Evolutionary conservation across 2,113 vertebrate genomes (phyloP), one percentile per base, ranked within the genome.

Genomic region (Erythrolamprus reginae): DNA sequence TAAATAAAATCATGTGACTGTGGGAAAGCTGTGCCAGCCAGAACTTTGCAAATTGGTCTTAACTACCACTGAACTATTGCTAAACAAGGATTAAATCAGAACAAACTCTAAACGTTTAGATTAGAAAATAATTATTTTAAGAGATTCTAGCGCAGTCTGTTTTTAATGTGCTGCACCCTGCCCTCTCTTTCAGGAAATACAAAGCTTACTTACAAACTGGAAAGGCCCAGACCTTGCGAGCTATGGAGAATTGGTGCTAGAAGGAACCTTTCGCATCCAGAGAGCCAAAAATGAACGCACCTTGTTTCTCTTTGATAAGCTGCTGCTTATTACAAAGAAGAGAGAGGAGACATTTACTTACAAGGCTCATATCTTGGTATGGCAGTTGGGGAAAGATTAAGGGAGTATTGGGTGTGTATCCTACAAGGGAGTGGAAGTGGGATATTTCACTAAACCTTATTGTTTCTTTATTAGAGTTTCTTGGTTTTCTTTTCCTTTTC

Each of bases 121-220:
- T 23, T 61, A 17, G 58, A 50, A 58, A 21, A 58, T 58, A 24
- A 24, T 84, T 2, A 21, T 21, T 1, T 65, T 45, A 33, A 24
- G 38, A 26, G 51, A 50, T 85, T 24, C 82, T 53, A 50, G 47
- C 33, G 9, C 7, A 33, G 38, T 8, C n/a, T 91, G 45, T 24
- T 38, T 47, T 87, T 28, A 38, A 38, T 38, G 1, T 38, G 65
- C 65, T 77, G 33, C 33, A 38, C 38, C 26, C 45, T 12, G n/a
- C 28, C 10, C 5, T 94, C 1, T 92, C 7, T 92, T 89, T 92
- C 97, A 99, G 99, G 99, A 99, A 96, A 99, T 99, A 93, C 99
- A 99, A 96, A 99, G 99, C 92, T 96, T 99, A 94, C 97, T 99
- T 83, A 99, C 98, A 0, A 99, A 99, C 96, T 99, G 99, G 99